Evolutionary conservation across 2,888 invertebrate species (phyloP).

Genomic region (Meliscaeva auricollis): DNA sequence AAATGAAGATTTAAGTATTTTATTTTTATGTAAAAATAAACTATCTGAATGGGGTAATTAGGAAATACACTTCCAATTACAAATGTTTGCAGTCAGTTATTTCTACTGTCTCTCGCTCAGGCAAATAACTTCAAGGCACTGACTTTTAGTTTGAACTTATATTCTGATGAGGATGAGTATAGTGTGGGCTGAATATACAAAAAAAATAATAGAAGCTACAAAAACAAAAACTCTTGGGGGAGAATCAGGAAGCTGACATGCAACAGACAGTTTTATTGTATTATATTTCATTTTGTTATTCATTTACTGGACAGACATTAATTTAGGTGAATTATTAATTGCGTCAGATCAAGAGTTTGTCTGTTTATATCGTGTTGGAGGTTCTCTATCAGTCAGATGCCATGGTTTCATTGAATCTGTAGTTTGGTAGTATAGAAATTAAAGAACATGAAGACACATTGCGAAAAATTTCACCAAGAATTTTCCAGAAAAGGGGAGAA

Average conservation of each 20-base stretch:
- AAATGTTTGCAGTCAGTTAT: background rate
- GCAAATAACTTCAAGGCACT: slow-evolving; percentile 1
- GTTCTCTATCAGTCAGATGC: background rate
- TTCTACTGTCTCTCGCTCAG: background rate
- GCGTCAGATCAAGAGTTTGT: slow-evolving; percentile 14
- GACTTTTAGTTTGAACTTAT: slow-evolving; percentile 16
- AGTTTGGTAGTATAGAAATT: no score
- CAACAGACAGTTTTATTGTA: slow-evolving; percentile 20
- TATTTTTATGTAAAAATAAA: slow-evolving; percentile 28
- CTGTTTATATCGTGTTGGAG: background rate
- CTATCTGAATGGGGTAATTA: slow-evolving; percentile 37
- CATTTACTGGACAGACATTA: slow-evolving; percentile 20
- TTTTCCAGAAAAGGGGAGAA: no score
- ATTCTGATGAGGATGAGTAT: background rate
- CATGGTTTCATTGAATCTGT: background rate
- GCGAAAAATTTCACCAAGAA: no score
- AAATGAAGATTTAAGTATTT: background rate
- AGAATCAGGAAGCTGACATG: slow-evolving; percentile 14
- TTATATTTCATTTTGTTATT: slow-evolving; percentile 29
- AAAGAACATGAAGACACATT: no score
- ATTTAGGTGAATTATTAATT: slow-evolving; percentile 7
- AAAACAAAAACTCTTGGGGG: background rate
- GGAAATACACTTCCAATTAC: slow-evolving; percentile 29
- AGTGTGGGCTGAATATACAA: background rate
- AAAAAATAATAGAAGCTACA: slow-evolving; percentile 21